These are phyloP conservation scores for Drosophila pseudotalamancana DNA, from an alignment of 2,888 invertebrate genomes.

Conservation along the genomic window DNA sequence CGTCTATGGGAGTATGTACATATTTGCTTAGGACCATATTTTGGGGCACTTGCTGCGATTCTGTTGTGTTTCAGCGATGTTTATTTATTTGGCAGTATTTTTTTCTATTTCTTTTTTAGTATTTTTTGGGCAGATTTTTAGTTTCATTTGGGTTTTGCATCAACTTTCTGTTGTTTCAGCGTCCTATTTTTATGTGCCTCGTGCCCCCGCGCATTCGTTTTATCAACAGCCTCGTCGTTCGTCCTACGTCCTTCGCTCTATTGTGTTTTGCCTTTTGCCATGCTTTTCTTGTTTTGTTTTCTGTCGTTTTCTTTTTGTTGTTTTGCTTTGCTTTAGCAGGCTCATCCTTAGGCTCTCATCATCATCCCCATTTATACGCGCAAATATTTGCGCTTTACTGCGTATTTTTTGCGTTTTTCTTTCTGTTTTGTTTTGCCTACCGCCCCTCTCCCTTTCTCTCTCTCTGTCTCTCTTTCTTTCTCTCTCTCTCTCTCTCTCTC, in stretches of 20 bases:
- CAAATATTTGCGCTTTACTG: constrained; percentile 78
- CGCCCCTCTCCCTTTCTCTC: neutral
- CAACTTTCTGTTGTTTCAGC: constrained; percentile 11
- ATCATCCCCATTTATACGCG: constrained; percentile 76
- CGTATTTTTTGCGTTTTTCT: constrained; percentile 55
- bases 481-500: constrained; percentile 1
- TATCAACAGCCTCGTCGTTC: constrained; percentile 19
- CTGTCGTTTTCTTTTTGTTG: neutral
- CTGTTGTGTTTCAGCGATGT: too few relatives aligned
- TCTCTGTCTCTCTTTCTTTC: neutral
- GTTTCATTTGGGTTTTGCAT: constrained; percentile 10
- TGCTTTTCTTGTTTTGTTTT: neutral
- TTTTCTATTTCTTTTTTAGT: neutral
- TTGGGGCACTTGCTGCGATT: too few relatives aligned
- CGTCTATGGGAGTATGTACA: too few relatives aligned
- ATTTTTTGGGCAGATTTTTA: constrained; percentile 2
- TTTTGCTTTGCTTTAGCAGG: constrained; percentile 34
- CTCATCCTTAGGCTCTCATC: constrained; percentile 48
- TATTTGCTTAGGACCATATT: too few relatives aligned
- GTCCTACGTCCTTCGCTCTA: too few relatives aligned
- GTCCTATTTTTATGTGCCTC: constrained; percentile 32
- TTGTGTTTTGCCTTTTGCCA: neutral
- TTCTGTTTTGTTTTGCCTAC: constrained; percentile 55
- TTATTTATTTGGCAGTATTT: too few relatives aligned
- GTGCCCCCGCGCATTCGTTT: constrained; percentile 21